These are phyloP conservation scores for Aeoliscus strigatus DNA, from an alignment of 2,797 vertebrate species.

Conservation along the genomic window DNA sequence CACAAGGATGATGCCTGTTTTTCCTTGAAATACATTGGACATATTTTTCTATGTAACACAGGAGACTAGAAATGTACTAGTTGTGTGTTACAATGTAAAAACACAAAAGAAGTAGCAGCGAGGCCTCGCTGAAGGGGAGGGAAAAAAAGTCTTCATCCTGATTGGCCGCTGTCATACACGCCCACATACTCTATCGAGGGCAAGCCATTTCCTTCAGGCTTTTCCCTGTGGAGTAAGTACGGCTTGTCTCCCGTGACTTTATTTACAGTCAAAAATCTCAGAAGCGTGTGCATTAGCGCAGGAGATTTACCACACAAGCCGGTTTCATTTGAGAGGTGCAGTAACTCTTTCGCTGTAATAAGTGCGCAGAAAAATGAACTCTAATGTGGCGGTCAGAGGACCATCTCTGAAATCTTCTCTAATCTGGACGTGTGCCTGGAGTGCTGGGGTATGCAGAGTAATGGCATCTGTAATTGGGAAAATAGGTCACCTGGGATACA, in stretches of 20 bases:
- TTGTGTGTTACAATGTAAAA: constrained; percentile 6
- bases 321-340: constrained; percentile 63
- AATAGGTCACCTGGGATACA: constrained; percentile 69
- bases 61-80: not conserved
- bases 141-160: constrained; percentile 16
- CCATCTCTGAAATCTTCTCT: constrained; percentile 50
- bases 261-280: constrained; percentile 72
- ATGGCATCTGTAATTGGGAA: constrained; percentile 73
- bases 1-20: constrained; percentile 10
- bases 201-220: constrained; percentile 54
- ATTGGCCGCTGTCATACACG: constrained; percentile 58
- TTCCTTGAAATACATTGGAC: not conserved
- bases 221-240: constrained; percentile 53
- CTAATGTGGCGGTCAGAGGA: constrained; percentile 58
- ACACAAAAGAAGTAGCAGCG: constrained; percentile 15
- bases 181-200: constrained; percentile 45
- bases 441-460: constrained; percentile 62
- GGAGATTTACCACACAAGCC: constrained; percentile 70
- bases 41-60: not conserved
- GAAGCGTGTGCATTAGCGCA: constrained; percentile 63
- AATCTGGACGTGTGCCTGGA: constrained; percentile 47
- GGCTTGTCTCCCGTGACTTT: constrained; percentile 65
- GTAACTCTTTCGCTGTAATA: constrained; percentile 71
- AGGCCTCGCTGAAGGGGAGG: constrained; percentile 10
- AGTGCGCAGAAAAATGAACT: constrained; percentile 61